phyloP scores from a whole-genome alignment of 2,797 vertebrate genomes.

The Acomys russatus region DNA sequence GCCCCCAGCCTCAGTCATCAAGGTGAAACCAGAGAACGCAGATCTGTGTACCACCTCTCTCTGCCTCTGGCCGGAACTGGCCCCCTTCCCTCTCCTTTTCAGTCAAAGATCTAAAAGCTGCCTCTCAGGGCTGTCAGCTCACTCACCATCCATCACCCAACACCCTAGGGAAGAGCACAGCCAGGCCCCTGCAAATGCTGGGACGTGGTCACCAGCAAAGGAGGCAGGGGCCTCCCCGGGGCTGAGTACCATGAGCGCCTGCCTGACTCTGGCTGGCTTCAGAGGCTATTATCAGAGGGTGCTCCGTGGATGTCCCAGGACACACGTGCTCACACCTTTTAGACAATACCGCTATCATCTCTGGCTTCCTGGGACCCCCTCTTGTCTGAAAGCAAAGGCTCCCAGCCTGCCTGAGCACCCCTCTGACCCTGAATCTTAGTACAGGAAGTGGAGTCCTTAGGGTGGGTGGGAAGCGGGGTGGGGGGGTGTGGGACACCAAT shows the following conservation, averaged over 20 bases:
- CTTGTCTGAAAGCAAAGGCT: neutral
- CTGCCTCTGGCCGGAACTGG: neutral
- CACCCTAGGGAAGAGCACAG: neutral
- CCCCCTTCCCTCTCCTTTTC: neutral
- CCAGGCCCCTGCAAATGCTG: neutral
- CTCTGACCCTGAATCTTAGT: neutral
- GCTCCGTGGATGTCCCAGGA: neutral
- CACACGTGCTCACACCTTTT: neutral
- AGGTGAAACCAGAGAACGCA: neutral
- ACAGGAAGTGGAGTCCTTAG: neutral
- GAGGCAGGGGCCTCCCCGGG: neutral
- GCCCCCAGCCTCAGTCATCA: neutral
- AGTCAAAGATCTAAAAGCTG: neutral
- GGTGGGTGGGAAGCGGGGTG: neutral
- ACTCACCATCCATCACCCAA: neutral
- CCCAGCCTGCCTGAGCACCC: neutral
- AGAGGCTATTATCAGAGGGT: neutral
- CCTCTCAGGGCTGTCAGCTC: neutral
- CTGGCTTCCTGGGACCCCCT: neutral
- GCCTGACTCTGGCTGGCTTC: neutral
- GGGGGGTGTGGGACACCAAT: too few relatives aligned
- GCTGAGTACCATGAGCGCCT: neutral
- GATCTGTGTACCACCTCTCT: neutral
- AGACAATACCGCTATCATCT: neutral
- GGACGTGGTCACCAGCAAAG: neutral